These are phyloP conservation scores for Musca vetustissima DNA, from an alignment of 1,140 invertebrate species.

Conservation along the genomic window DNA sequence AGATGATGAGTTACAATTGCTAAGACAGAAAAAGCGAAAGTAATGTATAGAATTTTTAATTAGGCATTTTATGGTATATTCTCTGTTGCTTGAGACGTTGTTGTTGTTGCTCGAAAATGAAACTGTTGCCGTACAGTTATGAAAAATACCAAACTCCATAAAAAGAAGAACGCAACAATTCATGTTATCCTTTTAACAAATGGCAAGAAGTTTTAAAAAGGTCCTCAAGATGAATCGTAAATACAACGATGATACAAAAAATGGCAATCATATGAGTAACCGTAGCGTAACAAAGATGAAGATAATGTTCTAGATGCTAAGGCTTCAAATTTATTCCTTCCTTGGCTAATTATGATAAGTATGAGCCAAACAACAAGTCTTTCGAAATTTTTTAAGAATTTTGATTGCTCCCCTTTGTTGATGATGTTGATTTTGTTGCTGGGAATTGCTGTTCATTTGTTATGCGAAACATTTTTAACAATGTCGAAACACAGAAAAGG, in stretches of 20 bases:
- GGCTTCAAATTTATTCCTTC: too few species aligned
- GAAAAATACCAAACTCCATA: background rate
- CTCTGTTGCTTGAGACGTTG: background rate
- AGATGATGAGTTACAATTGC: too few species aligned
- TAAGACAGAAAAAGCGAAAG: conserved; percentile 17
- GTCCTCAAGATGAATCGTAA: background rate
- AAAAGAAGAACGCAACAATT: background rate
- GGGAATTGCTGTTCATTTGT: conserved; percentile 51
- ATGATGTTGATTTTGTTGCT: background rate
- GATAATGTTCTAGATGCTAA: too few species aligned
- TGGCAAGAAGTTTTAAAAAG: background rate
- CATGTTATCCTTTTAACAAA: background rate
- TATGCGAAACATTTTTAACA: conserved; percentile 51
- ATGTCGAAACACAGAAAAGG: conserved; percentile 38
- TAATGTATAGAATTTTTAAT: conserved; percentile 55
- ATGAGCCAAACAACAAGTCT: background rate
- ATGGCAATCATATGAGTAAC: too few species aligned
- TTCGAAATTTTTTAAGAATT: too few species aligned
- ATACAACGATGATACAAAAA: too few species aligned
- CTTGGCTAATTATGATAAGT: conserved; percentile 5
- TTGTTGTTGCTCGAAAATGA: too few species aligned
- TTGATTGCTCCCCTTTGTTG: too few species aligned
- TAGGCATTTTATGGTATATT: conserved; percentile 34
- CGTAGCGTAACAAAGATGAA: too few species aligned
- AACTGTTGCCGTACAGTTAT: too few species aligned